phyloP scores from a whole-genome alignment of 2,113 vertebrate genomes.

The Megaceryle maxima region DNA sequence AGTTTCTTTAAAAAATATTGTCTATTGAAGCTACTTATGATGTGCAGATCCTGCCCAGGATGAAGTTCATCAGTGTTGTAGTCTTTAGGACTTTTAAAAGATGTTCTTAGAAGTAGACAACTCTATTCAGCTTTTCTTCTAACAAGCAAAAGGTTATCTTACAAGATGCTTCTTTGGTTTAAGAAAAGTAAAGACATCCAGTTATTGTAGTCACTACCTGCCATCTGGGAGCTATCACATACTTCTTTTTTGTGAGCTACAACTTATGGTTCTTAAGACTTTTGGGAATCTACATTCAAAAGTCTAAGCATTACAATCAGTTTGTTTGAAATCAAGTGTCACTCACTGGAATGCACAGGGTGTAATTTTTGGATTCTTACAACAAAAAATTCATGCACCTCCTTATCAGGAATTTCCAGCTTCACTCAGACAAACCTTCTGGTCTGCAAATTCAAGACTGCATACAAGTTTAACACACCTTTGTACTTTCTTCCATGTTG shows the following conservation, averaged over 20 bases:
- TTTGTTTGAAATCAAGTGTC: background rate
- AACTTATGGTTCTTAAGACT: background rate
- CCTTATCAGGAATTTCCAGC: background rate
- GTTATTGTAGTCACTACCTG: accelerated
- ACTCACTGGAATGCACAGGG: background rate
- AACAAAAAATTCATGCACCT: background rate
- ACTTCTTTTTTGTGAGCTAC: background rate
- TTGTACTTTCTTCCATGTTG: background rate
- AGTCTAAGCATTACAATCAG: background rate
- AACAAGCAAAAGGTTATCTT: background rate
- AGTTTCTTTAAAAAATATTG: background rate
- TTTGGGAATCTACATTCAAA: background rate
- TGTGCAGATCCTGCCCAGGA: background rate
- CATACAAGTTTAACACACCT: background rate
- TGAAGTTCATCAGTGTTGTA: background rate
- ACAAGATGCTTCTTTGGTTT: background rate
- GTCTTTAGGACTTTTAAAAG: background rate
- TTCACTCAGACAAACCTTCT: background rate
- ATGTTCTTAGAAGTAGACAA: background rate
- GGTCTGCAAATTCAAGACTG: background rate
- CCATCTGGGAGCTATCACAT: background rate
- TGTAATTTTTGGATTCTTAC: background rate
- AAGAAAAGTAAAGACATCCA: background rate
- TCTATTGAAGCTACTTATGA: background rate
- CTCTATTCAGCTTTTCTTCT: background rate